A percentile compares a stretch with the other conserved stretches of the same genome.
Conservation (phyloP, 2,888 invertebrate genomes). For the Dione vanillae region DNA sequence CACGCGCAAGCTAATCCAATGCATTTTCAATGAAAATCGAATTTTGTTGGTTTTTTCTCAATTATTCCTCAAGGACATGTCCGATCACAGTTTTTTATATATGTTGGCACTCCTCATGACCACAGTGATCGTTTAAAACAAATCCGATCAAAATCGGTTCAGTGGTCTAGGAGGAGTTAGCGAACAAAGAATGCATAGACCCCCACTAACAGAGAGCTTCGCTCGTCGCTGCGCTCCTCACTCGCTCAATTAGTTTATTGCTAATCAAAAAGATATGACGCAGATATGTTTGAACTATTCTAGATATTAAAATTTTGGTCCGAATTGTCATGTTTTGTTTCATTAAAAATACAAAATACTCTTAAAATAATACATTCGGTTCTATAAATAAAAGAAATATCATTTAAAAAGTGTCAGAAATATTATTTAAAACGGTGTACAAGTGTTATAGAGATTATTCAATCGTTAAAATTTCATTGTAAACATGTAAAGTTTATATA, state of each 20-base stretch:
- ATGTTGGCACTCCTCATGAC: too few relatives aligned
- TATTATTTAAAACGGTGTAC: conserved; percentile 22
- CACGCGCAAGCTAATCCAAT: too few relatives aligned
- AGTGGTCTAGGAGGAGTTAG: too few relatives aligned
- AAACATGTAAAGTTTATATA: conserved; percentile 23
- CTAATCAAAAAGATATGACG: conserved; percentile 76
- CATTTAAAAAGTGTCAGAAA: conserved; percentile 3
- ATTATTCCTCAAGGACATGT: too few relatives aligned
- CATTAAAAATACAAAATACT: conserved; percentile 16
- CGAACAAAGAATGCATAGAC: too few relatives aligned
- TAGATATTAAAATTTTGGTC: conserved; percentile 73
- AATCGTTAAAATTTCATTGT: conserved; percentile 18
- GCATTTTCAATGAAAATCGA: too few relatives aligned
- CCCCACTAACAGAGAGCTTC: too few relatives aligned
- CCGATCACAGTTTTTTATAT: too few relatives aligned
- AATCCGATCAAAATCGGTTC: too few relatives aligned
- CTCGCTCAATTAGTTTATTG: conserved; percentile 70
- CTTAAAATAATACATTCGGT: conserved; percentile 17
- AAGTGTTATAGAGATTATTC: conserved; percentile 11
- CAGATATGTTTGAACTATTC: conserved; percentile 74
- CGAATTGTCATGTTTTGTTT: conserved; percentile 53
- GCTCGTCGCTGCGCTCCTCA: too few relatives aligned
- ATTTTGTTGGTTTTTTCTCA: too few relatives aligned
- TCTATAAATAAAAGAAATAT: not conserved
- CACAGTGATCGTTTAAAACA: too few relatives aligned